phyloP scores from a whole-genome alignment of 2,113 vertebrate species.

The Montifringilla adamsi region DNA sequence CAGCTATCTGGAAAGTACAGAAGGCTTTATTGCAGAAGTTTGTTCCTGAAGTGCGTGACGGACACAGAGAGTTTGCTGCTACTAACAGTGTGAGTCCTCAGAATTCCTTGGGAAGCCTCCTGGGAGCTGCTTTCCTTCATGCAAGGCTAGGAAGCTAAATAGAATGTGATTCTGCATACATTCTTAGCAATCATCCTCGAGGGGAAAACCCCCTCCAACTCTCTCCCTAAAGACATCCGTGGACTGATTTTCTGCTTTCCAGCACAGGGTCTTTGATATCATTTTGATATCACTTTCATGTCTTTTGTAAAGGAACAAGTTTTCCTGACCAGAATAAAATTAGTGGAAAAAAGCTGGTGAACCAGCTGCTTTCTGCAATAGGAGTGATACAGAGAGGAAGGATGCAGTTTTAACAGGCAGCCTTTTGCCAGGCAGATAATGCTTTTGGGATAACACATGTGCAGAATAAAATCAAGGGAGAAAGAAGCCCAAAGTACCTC shows the following conservation, averaged over 20 bases:
- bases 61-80: slow-evolving; percentile 93
- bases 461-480: neutral
- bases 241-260: neutral
- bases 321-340: neutral
- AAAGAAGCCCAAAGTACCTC: neutral
- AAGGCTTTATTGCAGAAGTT: slow-evolving; percentile 98
- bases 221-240: neutral
- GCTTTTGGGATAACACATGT: neutral
- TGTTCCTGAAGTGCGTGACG: slow-evolving; percentile 93
- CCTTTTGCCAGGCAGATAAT: neutral
- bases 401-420: neutral
- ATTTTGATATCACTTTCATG: neutral
- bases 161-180: neutral
- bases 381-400: neutral
- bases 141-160: neutral
- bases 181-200: neutral
- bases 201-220: neutral
- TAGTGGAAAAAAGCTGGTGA: neutral
- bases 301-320: neutral
- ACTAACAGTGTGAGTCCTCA: slow-evolving; percentile 92
- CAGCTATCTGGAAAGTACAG: slow-evolving; percentile 99
- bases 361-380: neutral
- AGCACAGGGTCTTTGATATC: neutral
- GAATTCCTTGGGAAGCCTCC: neutral
- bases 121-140: neutral